Percentiles rank a stretch among this genome's conserved stretches.
Evolutionary conservation across 2,113 vertebrate genomes (phyloP).

Genomic region (Grammomys surdaster): DNA sequence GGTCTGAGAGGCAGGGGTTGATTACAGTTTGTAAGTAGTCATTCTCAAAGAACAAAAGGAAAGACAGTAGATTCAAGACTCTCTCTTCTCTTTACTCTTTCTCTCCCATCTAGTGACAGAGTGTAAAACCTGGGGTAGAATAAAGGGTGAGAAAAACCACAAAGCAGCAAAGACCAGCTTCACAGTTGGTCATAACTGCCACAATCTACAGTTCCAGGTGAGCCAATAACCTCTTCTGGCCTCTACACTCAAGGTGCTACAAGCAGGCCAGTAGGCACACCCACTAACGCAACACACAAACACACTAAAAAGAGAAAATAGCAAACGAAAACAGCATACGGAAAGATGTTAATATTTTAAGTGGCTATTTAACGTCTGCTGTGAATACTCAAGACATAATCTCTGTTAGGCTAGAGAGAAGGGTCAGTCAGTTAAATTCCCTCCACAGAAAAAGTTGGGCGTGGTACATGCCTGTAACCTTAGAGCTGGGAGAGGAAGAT

Average conservation of each 20-base stretch:
- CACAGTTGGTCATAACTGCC: not conserved
- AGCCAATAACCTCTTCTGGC: not conserved
- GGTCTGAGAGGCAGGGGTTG: no score
- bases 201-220: no score
- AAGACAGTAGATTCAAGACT: no score
- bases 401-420: not conserved
- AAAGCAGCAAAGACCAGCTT: no score
- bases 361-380: not conserved
- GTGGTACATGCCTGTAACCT: not conserved
- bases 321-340: constrained; percentile 8
- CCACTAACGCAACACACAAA: not conserved
- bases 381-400: not conserved
- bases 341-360: not conserved
- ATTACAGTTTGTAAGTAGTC: no score
- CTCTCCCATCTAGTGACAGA: no score
- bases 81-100: no score
- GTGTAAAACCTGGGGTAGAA: no score
- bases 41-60: no score
- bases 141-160: no score
- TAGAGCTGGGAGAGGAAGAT: no score
- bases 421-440: not conserved
- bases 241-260: not conserved
- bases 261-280: not conserved
- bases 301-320: not conserved
- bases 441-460: not conserved